A percentile compares a stretch with the other conserved stretches of the same genome.
Evolutionary conservation across 2,113 vertebrate genomes (phyloP).

Genomic region (Theropithecus gelada): DNA sequence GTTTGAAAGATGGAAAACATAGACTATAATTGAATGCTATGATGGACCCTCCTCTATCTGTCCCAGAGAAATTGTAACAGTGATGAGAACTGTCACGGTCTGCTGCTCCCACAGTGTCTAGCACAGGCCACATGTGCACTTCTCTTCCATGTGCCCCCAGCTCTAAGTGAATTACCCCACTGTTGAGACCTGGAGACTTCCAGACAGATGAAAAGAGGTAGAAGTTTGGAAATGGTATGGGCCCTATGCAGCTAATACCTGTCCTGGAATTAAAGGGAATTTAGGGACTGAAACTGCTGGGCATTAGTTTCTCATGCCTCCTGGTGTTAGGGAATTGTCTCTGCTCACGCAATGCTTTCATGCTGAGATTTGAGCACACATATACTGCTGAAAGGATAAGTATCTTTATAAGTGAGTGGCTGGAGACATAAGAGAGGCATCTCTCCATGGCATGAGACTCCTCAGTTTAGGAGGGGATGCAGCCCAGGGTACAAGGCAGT

Average conservation of each 20-base stretch:
- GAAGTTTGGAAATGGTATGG: background rate
- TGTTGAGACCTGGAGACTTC: background rate
- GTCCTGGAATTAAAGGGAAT: background rate
- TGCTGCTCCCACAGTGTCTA: background rate
- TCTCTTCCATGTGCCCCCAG: background rate
- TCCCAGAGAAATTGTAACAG: background rate
- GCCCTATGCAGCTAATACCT: background rate
- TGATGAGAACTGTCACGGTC: background rate
- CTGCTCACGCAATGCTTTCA: background rate
- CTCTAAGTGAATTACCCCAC: background rate
- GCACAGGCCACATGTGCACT: background rate
- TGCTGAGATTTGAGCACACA: too few species aligned
- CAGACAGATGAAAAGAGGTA: background rate
- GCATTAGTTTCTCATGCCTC: background rate
- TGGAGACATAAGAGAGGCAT: background rate
- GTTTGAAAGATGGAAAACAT: background rate
- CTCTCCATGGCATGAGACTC: background rate
- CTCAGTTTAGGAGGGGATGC: background rate
- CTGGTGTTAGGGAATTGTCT: background rate
- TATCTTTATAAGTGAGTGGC: background rate
- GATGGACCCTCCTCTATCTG: background rate
- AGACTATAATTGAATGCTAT: background rate
- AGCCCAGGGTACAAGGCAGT: background rate
- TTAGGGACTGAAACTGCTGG: background rate
- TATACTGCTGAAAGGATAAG: background rate